Conservation (phyloP, 37 sponge, comb jelly and placozoan genomes). For the Diacarnus erythraeanus region DNA sequence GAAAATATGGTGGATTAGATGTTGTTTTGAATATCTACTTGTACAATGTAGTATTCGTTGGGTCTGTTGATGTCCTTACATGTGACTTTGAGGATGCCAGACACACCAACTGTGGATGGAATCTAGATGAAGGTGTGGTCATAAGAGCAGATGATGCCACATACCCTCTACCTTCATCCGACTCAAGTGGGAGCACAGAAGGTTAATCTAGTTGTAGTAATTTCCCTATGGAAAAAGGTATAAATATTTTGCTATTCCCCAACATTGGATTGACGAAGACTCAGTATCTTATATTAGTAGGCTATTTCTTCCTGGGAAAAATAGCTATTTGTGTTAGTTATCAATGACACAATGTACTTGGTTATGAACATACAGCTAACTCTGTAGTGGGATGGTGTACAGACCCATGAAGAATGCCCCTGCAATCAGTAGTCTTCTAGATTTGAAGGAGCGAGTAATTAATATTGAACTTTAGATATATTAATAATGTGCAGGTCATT, state of each 20-base stretch:
- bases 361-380: not conserved
- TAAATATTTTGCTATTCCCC: too few relatives aligned
- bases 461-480: too few relatives aligned
- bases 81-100: slow-evolving; percentile 27
- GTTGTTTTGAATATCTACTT: too few relatives aligned
- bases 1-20: too few relatives aligned
- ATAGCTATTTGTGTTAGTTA: not conserved
- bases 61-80: not conserved
- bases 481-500: slow-evolving; percentile 2
- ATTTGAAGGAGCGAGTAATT: too few relatives aligned
- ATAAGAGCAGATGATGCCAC: not conserved
- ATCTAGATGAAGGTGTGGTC: not conserved
- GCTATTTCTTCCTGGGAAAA: too few relatives aligned
- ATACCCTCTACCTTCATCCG: not conserved
- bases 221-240: not conserved
- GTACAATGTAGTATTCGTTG: slow-evolving; percentile 28
- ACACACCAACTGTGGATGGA: not conserved
- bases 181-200: not conserved
- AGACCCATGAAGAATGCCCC: too few relatives aligned
- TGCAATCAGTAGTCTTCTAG: too few relatives aligned
- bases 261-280: too few relatives aligned
- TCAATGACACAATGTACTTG: not conserved
- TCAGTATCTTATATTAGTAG: too few relatives aligned
- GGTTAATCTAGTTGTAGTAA: not conserved
- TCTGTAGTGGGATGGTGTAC: too few relatives aligned